A percentile compares a stretch with the other conserved stretches of the same genome.
phyloP scores from a whole-genome alignment of 2,888 invertebrate genomes.

The Drosophila neotestacea region DNA sequence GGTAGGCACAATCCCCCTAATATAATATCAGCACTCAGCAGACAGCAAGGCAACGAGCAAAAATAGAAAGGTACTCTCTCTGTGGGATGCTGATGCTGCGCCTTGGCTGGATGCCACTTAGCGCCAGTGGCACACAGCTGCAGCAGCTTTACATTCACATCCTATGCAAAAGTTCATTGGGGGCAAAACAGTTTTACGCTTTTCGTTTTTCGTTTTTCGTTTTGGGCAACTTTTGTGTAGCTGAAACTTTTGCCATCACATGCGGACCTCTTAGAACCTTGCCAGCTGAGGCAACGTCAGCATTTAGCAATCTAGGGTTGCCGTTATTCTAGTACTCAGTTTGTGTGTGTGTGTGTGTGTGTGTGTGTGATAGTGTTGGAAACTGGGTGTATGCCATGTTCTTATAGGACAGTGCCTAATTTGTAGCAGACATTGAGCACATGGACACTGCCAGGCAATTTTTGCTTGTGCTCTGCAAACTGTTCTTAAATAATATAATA shows the following conservation, averaged over 20 bases:
- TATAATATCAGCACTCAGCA: slow-evolving; percentile 50
- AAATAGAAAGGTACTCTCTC: slow-evolving; percentile 15
- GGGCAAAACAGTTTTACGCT: slow-evolving; percentile 32
- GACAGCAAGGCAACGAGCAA: slow-evolving; percentile 19
- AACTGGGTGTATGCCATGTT: slow-evolving; percentile 17
- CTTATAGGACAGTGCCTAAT: slow-evolving; percentile 41
- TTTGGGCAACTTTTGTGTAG: slow-evolving; percentile 53
- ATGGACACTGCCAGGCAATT: slow-evolving; percentile 15
- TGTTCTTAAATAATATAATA: slow-evolving; percentile 23
- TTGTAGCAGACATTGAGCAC: slow-evolving; percentile 26
- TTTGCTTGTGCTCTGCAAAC: slow-evolving; percentile 1
- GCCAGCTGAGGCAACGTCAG: slow-evolving; percentile 56
- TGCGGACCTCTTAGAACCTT: slow-evolving; percentile 46
- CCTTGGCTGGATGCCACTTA: slow-evolving; percentile 68
- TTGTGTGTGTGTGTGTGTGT: slow-evolving; percentile 8
- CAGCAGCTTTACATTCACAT: slow-evolving; percentile 32
- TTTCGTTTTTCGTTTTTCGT: slow-evolving; percentile 20
- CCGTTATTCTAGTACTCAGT: slow-evolving; percentile 22
- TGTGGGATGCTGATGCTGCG: slow-evolving; percentile 57
- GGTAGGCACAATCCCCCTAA: slow-evolving; percentile 25
- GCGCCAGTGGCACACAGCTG: slow-evolving; percentile 57
- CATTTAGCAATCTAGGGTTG: slow-evolving; percentile 16
- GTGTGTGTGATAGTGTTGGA: slow-evolving; percentile 11
- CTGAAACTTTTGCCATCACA: slow-evolving; percentile 49
- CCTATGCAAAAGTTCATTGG: slow-evolving; percentile 63